phyloP scores from a whole-genome alignment of 2,797 vertebrate genomes.

The Poecilia wingei region DNA sequence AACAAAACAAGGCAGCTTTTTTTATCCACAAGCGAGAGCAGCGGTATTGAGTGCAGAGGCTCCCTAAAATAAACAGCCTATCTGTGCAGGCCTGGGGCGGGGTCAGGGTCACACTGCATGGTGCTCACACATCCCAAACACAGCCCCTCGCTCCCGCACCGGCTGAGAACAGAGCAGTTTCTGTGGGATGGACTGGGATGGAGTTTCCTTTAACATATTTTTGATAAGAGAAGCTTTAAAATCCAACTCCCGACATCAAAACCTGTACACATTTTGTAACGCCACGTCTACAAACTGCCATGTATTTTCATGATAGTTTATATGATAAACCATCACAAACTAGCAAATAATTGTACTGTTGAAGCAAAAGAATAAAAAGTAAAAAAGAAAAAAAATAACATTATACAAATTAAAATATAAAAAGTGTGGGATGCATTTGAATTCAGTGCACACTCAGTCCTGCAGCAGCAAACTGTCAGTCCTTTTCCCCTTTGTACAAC shows the following conservation, averaged over 20 bases:
- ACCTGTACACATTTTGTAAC: neutral
- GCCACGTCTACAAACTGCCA: neutral
- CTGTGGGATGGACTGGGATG: neutral
- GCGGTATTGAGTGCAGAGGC: constrained; percentile 54
- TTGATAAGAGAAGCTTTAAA: neutral
- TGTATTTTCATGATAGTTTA: neutral
- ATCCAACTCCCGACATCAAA: neutral
- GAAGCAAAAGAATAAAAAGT: neutral
- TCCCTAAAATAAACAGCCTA: constrained; percentile 77
- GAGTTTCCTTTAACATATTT: neutral
- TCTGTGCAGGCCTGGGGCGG: constrained; percentile 50
- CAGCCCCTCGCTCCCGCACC: constrained; percentile 22
- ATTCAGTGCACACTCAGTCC: neutral
- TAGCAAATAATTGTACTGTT: neutral
- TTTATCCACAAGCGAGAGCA: constrained; percentile 66
- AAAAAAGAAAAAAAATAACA: too few species aligned
- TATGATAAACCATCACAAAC: neutral
- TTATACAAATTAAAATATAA: neutral
- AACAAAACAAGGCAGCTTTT: constrained; percentile 71
- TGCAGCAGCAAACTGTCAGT: neutral
- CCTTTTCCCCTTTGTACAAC: neutral
- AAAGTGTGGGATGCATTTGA: neutral
- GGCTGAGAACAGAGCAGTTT: constrained; percentile 15
- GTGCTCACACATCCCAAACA: constrained; percentile 51
- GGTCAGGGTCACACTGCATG: constrained; percentile 65